Evolutionary conservation across 2,888 invertebrate species (phyloP).

Genomic region (Plutella xylostella): DNA sequence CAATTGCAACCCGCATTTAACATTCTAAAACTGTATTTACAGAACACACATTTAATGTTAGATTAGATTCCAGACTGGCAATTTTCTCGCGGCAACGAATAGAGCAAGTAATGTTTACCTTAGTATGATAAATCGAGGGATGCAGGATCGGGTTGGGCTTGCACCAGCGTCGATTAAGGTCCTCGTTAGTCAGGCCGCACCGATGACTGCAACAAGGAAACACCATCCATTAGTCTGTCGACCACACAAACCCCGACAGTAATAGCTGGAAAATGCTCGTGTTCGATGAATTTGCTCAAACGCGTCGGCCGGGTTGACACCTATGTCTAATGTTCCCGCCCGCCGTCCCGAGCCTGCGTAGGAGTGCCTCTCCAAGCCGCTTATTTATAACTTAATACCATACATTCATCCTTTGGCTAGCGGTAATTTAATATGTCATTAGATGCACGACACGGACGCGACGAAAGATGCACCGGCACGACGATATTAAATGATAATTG

Average conservation of each 20-base stretch:
- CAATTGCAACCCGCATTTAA: too few species aligned
- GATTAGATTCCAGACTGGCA: too few species aligned
- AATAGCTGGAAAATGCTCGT: neutral
- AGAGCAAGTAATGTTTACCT: conserved; percentile 60
- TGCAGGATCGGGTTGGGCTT: conserved; percentile 79
- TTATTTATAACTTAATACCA: conserved; percentile 35
- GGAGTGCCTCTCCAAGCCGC: conserved; percentile 24
- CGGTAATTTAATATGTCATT: conserved; percentile 31
- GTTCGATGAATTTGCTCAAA: neutral
- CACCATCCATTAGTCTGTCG: neutral
- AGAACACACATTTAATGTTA: too few species aligned
- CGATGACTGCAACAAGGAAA: conserved; percentile 76
- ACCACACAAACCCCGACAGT: neutral
- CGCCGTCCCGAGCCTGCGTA: neutral
- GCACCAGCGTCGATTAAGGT: conserved; percentile 88
- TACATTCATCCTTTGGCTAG: conserved; percentile 12
- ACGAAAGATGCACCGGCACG: conserved; percentile 24
- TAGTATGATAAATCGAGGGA: conserved; percentile 87
- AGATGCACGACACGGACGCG: conserved; percentile 29
- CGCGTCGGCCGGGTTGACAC: neutral
- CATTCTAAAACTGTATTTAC: too few species aligned
- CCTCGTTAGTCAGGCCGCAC: conserved; percentile 86
- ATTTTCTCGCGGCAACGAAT: too few species aligned
- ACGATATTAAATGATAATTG: conserved; percentile 38
- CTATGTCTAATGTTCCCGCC: neutral